phyloP scores from a whole-genome alignment of 2,113 vertebrate species.

The Sterna hirundo region DNA sequence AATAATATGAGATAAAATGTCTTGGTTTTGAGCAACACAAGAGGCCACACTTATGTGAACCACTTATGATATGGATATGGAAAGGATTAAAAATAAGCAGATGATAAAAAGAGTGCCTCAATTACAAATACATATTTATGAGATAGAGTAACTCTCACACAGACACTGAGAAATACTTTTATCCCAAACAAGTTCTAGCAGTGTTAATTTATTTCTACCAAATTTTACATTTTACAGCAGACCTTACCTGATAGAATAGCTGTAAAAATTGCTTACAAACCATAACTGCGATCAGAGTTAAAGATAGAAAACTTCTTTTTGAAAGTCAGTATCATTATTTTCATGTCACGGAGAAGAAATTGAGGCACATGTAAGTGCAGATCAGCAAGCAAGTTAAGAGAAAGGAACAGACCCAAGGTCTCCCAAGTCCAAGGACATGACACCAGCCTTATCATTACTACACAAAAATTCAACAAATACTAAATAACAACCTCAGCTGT shows the following conservation, averaged over 20 bases:
- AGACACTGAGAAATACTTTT: not conserved
- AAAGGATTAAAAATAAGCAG: not conserved
- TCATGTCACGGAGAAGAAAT: not conserved
- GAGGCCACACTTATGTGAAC: not conserved
- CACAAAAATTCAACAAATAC: not conserved
- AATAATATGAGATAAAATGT: not conserved
- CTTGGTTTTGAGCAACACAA: not conserved
- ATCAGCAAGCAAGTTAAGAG: not conserved
- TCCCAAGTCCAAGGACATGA: not conserved
- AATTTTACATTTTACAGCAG: not conserved
- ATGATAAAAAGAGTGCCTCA: not conserved
- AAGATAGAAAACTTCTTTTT: not conserved
- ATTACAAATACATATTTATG: not conserved
- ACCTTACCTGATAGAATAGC: not conserved
- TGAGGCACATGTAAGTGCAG: not conserved
- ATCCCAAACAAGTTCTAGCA: not conserved
- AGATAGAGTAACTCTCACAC: not conserved
- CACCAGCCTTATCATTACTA: not conserved
- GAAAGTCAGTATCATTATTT: not conserved
- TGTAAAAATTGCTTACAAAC: not conserved
- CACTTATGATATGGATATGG: not conserved
- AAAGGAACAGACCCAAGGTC: not conserved
- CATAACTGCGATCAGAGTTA: not conserved
- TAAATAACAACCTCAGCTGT: not conserved
- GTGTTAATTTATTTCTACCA: not conserved